These are phyloP conservation scores for Coendou prehensilis DNA, from an alignment of 2,797 vertebrate species.

Conservation along the genomic window DNA sequence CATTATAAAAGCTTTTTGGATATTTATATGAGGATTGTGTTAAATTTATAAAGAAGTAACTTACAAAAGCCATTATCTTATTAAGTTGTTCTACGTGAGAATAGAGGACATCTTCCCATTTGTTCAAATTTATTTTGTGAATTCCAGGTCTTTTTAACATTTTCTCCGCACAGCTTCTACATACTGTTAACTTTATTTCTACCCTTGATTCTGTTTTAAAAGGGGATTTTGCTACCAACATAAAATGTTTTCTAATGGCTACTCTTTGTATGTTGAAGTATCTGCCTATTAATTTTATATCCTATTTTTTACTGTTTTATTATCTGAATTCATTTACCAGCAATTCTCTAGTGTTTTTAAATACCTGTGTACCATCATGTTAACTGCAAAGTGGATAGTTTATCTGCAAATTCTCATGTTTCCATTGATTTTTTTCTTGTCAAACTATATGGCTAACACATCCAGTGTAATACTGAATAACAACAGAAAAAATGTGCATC, in stretches of 20 bases:
- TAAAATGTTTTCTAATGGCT: not conserved
- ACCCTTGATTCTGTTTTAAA: not conserved
- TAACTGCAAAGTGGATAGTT: not conserved
- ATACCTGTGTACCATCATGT: not conserved
- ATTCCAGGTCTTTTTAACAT: not conserved
- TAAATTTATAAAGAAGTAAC: constrained; percentile 8
- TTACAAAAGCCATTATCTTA: not conserved
- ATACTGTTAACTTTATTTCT: not conserved
- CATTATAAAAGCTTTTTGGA: not conserved
- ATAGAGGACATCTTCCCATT: not conserved
- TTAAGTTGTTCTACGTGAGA: not conserved
- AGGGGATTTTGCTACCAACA: not conserved
- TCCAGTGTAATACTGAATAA: not conserved
- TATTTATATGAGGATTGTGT: not conserved
- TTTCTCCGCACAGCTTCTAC: not conserved
- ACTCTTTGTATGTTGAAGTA: not conserved
- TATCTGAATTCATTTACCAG: not conserved
- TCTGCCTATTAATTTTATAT: not conserved
- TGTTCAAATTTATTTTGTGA: not conserved
- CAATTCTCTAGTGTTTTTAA: not conserved
- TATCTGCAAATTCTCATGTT: not conserved
- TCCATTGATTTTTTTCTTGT: not conserved
- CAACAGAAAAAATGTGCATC: not conserved
- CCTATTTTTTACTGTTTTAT: not conserved
- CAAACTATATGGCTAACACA: not conserved